Base-by-base conservation (phyloP, 2,797 vertebrate genomes). In the Heterohyrax brucei region DNA sequence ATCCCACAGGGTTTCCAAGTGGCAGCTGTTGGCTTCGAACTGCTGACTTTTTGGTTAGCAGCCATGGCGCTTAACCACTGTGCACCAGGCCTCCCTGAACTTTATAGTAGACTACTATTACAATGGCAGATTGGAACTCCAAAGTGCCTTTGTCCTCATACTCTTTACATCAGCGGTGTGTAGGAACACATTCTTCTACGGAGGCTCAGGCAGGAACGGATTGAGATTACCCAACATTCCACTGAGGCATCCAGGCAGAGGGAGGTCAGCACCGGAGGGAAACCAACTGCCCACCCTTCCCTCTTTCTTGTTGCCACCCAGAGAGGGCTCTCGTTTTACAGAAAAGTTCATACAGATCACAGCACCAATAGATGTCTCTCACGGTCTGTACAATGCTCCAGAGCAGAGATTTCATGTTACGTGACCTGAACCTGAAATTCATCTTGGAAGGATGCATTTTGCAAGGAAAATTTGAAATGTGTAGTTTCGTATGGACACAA, bases 381-480 rank as follows among this genome's bases (percentile, higher is more conserved):
- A 46, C 64, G 33, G 46, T 18, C 2, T 13, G 19, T 13, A 82
- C 66, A 68, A 68, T 30, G 13, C 64, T 95, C 81, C 62, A 73
- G 61, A 92, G n/a, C 21, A 10, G 33, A 33, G 56, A 30, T 73
- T n/a, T 85, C 59, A 72, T 28, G 70, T 33, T 80, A 26, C 10
- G 50, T 59, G 46, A 86, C 5, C 21, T 53, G 80, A 86, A 73
- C 76, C 64, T 61, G 76, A 94, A 93, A 84, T 89, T 93, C 80
- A 91, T 50, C 87, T 83, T 86, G 77, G 83, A 64, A 91, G 79
- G 91, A n/a, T 85, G 72, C 62, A 12, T 64, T 80, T 48, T 81
- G n/a, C 28, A 81, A 89, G 76, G 68, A 72, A 96, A 95, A 92
- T 85, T 53, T 85, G 50, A 94, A 97, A 95, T 53, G 53, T 39